phyloP scores from a whole-genome alignment of 2,888 invertebrate genomes.

The Hyles lineata region DNA sequence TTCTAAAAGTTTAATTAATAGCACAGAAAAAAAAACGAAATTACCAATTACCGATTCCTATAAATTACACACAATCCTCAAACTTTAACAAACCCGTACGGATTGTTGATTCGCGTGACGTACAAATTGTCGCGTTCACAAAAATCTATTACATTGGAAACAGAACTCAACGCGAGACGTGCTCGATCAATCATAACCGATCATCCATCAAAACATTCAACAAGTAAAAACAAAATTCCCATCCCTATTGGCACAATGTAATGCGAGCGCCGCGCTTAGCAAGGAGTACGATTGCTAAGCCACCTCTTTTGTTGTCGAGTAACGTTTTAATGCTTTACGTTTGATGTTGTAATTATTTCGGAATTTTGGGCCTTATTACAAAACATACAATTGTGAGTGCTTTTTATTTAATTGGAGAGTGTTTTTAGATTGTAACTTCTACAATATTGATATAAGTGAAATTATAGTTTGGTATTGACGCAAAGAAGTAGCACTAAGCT shows the following conservation, averaged over 20 bases:
- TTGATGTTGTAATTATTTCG: not conserved
- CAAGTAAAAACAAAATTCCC: conserved; percentile 81
- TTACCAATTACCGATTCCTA: not conserved
- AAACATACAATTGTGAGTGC: not conserved
- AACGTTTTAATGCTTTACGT: conserved; percentile 2
- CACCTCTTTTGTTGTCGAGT: not conserved
- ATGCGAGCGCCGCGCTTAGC: conserved; percentile 36
- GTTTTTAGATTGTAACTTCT: too few species aligned
- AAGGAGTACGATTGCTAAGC: not conserved
- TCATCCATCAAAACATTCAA: conserved; percentile 83
- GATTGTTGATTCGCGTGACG: conserved; percentile 14
- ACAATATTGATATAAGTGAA: too few species aligned
- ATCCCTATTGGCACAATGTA: conserved; percentile 44
- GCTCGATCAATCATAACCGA: conserved; percentile 76
- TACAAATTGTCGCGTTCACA: conserved; percentile 52
- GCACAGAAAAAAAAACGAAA: not conserved
- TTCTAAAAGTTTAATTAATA: too few species aligned
- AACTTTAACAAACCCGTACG: conserved; percentile 14
- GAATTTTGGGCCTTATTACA: not conserved
- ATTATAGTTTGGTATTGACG: too few species aligned
- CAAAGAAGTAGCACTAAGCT: too few species aligned
- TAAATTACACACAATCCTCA: not conserved
- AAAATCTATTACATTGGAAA: conserved; percentile 69
- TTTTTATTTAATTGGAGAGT: too few species aligned
- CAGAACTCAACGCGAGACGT: conserved; percentile 60